phyloP scores from a whole-genome alignment of 2,797 vertebrate species.

The Borostomias antarcticus region DNA sequence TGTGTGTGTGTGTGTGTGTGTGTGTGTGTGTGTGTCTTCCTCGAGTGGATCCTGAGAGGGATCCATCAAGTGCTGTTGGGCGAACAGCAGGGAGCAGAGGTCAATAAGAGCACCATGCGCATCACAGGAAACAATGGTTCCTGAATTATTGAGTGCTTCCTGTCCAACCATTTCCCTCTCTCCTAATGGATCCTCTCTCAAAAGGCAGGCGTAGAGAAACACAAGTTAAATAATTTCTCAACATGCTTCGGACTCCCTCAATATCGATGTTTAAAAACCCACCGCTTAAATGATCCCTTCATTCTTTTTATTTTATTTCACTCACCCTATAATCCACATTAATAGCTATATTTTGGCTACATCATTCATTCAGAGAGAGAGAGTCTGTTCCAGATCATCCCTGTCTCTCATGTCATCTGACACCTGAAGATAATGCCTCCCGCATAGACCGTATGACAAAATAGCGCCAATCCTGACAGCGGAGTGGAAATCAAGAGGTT shows the following conservation, averaged over 20 bases:
- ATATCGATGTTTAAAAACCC: constrained; percentile 23
- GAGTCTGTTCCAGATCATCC: background rate
- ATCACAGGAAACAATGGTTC: constrained; percentile 77
- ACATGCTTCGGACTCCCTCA: constrained; percentile 19
- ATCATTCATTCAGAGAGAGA: constrained; percentile 42
- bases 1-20: constrained; percentile 3
- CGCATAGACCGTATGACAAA: constrained; percentile 40
- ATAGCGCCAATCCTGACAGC: constrained; percentile 36
- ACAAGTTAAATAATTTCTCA: constrained; percentile 38
- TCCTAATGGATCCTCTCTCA: constrained; percentile 71
- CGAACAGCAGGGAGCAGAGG: constrained; percentile 69
- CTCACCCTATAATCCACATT: constrained; percentile 15
- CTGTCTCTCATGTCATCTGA: constrained; percentile 23
- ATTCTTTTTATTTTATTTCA: constrained; percentile 17
- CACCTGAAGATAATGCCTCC: constrained; percentile 13
- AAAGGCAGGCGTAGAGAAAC: constrained; percentile 52
- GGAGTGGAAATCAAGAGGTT: constrained; percentile 19
- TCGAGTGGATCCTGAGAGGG: background rate
- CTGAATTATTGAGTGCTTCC: constrained; percentile 80
- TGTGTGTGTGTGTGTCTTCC: background rate
- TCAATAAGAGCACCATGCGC: constrained; percentile 68
- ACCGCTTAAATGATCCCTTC: background rate
- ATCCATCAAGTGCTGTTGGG: constrained; percentile 23
- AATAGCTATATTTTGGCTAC: constrained; percentile 32
- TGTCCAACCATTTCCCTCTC: constrained; percentile 68